Conservation (phyloP, 2,888 invertebrate genomes). For the Rotaria macrura region DNA sequence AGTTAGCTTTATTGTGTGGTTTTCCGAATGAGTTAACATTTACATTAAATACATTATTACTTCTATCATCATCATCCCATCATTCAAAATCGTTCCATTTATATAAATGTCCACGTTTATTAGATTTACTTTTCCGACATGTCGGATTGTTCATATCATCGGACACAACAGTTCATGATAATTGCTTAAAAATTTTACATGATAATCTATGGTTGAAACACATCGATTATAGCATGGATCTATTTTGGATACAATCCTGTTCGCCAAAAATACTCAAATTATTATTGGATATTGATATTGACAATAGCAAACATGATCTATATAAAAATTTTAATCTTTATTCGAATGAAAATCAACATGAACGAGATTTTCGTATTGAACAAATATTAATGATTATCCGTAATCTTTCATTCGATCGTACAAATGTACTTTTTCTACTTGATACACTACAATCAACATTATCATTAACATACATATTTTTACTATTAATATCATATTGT, state of each 20-base stretch:
- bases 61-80: conserved; percentile 83
- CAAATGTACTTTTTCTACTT: conserved; percentile 59
- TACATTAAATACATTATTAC: conserved; percentile 37
- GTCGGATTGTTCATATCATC: conserved; percentile 68
- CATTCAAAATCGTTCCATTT: conserved; percentile 66
- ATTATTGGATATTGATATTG: not conserved
- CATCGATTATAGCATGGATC: not conserved
- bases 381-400: conserved; percentile 70
- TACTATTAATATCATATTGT: not conserved
- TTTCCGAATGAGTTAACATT: conserved; percentile 33
- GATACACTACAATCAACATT: not conserved
- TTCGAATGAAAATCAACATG: not conserved
- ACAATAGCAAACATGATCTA: not conserved
- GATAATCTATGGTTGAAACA: conserved; percentile 26
- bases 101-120: conserved; percentile 70
- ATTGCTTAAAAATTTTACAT: conserved; percentile 24
- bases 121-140: conserved; percentile 80
- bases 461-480: not conserved
- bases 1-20: conserved; percentile 28
- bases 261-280: not conserved
- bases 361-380: conserved; percentile 25
- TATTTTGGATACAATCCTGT: not conserved
- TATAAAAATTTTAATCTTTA: not conserved
- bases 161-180: not conserved
- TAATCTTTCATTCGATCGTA: conserved; percentile 84